Conservation (phyloP, 2,797 vertebrate genomes). For the Lagodon rhomboides region DNA sequence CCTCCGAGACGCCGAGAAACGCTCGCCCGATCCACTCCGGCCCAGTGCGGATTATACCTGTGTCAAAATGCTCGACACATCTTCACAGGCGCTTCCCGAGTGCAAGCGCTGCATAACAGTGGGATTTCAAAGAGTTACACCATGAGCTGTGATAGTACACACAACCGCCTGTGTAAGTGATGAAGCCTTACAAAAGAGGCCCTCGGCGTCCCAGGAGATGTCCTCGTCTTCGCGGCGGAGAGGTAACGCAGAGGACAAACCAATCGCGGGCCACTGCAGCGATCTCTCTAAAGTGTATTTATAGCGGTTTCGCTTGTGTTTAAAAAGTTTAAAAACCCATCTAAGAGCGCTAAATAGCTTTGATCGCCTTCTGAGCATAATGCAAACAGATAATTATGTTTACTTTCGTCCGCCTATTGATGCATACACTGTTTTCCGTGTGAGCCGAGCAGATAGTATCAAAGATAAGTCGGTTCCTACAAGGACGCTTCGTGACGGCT, state of each 20-base stretch:
- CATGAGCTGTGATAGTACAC: constrained; percentile 79
- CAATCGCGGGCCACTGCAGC: constrained; percentile 48
- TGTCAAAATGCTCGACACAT: constrained; percentile 79
- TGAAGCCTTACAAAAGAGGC: constrained; percentile 83
- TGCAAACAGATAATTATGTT: constrained; percentile 80
- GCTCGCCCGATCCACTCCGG: constrained; percentile 51
- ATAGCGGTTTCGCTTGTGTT: constrained; percentile 73
- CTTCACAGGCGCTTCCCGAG: constrained; percentile 77
- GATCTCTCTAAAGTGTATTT: constrained; percentile 80
- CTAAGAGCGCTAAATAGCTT: constrained; percentile 71
- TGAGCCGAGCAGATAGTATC: constrained; percentile 70
- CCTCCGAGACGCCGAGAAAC: constrained; percentile 59
- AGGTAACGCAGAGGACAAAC: constrained; percentile 83
- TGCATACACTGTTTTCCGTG: constrained; percentile 68
- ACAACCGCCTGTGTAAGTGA: constrained; percentile 76
- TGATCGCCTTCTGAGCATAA: constrained; percentile 74
- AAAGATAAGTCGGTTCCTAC: constrained; percentile 76
- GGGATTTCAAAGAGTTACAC: constrained; percentile 83
- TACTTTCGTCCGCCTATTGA: constrained; percentile 75
- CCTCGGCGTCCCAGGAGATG: constrained; percentile 80
- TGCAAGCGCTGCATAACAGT: constrained; percentile 70
- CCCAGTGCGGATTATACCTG: constrained; percentile 73
- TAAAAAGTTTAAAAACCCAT: constrained; percentile 78
- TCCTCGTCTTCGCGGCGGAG: constrained; percentile 72
- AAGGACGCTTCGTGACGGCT: constrained; percentile 67